Base-by-base conservation (phyloP, 2,797 vertebrate genomes). In the Aphelocoma californica region DNA sequence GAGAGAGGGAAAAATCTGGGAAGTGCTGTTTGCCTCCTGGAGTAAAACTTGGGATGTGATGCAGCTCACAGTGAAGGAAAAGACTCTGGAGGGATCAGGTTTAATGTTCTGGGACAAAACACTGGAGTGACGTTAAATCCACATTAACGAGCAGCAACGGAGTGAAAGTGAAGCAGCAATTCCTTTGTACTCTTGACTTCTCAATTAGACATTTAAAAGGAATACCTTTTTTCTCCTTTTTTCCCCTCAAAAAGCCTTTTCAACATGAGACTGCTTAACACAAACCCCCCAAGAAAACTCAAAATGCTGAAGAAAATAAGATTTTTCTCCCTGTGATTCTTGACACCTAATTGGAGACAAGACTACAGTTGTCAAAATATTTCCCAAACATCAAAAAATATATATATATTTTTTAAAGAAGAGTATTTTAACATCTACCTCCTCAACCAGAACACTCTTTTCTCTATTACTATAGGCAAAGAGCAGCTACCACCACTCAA, bases 371-470 rank as follows among this genome's bases (percentile, higher is more conserved):
- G 93, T 11, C 85, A 94, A 96, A 95, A 95, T 88, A 90, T 93
- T 73, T 83, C 78, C 88, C 79, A 75, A 91, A 42, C 88, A 86
- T 97, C 90, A 25, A 95, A 97, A 97, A 97, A 97, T 92, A 97
- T 40, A 96, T 19, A 16, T 71, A 26, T 47, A n/a, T 83, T 73
- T 88, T 40, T 6, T 3, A 74, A 93, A 94, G 81, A 86, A 81
- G 50, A 67, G 16, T 73, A 77, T 88, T 94, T 81, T 19, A 95
- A 66, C 45, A 51, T 29, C 51, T 36, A 28, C 50, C 64, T 92
- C 67, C 81, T 78, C 82, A 32, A 81, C 51, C 84, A 87, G 53
- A 77, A 38, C 28, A 3, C 5, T 56, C 53, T 24, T 67, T 65
- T 53, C 47, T 74, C 26, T 56, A 25, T 79, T 64, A 14, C 20